Evolutionary conservation across 2,888 invertebrate genomes (phyloP).

Genomic region (Ophion obscuratus): DNA sequence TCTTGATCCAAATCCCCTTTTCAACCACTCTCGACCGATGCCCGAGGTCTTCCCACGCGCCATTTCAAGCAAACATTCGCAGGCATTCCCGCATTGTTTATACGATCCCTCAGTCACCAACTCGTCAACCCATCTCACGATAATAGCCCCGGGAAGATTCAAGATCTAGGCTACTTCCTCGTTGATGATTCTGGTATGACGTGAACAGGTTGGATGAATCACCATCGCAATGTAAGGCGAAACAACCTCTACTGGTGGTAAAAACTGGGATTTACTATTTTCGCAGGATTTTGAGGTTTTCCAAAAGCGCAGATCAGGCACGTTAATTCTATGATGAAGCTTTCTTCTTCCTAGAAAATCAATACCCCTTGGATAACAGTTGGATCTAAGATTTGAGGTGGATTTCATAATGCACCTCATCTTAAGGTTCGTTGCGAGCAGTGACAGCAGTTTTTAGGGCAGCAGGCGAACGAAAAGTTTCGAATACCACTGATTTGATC

Average conservation of each 20-base stretch:
- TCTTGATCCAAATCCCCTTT: slow-evolving; percentile 12
- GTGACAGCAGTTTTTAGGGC: too few species aligned
- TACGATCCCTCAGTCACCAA: not conserved
- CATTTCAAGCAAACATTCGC: slow-evolving; percentile 7
- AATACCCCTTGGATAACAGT: too few species aligned
- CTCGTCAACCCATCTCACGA: not conserved
- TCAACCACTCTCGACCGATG: slow-evolving; percentile 17
- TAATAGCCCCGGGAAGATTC: not conserved
- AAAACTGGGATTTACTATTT: too few species aligned
- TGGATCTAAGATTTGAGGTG: too few species aligned
- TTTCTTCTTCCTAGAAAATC: too few species aligned
- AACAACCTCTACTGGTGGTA: not conserved
- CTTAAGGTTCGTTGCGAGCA: too few species aligned
- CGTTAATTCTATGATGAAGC: too few species aligned
- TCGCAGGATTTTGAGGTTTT: not conserved
- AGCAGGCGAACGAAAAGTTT: too few species aligned
- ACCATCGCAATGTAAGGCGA: not conserved
- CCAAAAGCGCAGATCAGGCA: not conserved
- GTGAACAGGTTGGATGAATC: not conserved
- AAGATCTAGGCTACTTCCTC: not conserved
- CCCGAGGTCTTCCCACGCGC: slow-evolving; percentile 1
- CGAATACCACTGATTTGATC: too few species aligned
- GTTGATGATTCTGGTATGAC: not conserved
- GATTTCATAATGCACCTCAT: too few species aligned
- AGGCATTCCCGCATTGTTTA: not conserved